Evolutionary conservation across 1,140 invertebrate genomes (phyloP).

Genomic region (Diuraphis noxia): DNA sequence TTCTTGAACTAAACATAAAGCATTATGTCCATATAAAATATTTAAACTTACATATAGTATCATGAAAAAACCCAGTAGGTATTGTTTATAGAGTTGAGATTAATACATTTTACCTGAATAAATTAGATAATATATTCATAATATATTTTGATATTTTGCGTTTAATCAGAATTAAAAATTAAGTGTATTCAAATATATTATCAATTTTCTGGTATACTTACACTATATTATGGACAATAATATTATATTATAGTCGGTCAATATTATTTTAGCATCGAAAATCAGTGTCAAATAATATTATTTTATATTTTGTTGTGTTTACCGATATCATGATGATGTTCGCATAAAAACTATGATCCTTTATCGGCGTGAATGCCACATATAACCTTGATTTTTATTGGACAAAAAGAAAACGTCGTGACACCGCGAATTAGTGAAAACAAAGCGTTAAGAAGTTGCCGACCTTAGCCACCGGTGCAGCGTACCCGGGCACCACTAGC

Average conservation of each 20-base stretch:
- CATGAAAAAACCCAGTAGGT: background rate
- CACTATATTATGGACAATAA: background rate
- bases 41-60: background rate
- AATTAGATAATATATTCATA: no score
- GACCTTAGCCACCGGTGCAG: constrained; percentile 34
- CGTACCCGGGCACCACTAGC: constrained; percentile 10
- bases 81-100: background rate
- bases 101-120: background rate
- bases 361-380: background rate
- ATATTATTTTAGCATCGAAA: background rate
- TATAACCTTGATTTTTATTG: constrained; percentile 38
- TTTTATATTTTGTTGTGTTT: constrained; percentile 7
- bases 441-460: constrained; percentile 49
- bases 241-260: background rate
- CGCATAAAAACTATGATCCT: background rate
- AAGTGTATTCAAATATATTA: background rate
- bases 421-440: constrained; percentile 50
- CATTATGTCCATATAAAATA: background rate
- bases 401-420: constrained; percentile 43
- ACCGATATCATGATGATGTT: background rate
- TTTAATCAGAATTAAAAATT: background rate
- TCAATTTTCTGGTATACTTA: background rate
- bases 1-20: background rate
- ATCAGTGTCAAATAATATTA: background rate
- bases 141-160: background rate